Percentiles rank a stretch among this genome's conserved stretches.
Conservation (phyloP, 1,140 invertebrate genomes). For the Drosophila sulfurigaster region DNA sequence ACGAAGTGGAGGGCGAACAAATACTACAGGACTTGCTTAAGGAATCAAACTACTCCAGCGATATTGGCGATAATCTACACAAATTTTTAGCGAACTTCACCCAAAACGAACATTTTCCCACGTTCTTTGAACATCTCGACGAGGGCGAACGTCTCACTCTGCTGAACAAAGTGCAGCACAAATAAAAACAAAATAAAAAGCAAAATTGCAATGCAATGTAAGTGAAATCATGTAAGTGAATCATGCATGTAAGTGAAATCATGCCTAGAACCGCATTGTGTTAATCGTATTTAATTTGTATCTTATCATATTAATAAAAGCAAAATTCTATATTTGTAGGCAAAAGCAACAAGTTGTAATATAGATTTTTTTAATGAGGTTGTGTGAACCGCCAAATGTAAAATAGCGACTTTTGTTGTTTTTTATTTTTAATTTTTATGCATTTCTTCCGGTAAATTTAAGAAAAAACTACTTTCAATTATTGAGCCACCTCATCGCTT, state of each 20-base stretch:
- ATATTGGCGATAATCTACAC: conserved; percentile 87
- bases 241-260: not conserved
- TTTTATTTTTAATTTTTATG: not conserved
- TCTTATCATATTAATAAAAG: conserved; percentile 44
- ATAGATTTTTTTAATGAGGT: too few relatives aligned
- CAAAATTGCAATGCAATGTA: not conserved
- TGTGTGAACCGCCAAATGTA: too few relatives aligned
- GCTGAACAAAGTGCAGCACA: conserved; percentile 59
- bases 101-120: conserved; percentile 87
- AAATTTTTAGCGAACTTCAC: conserved; percentile 88
- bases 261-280: conserved; percentile 3
- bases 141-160: conserved; percentile 60
- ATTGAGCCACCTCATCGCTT: conserved; percentile 73
- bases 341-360: not conserved
- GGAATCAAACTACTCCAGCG: conserved; percentile 88
- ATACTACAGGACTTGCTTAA: conserved; percentile 86
- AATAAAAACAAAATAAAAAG: conserved; percentile 44
- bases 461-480: not conserved
- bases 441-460: not conserved
- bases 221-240: not conserved
- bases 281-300: conserved; percentile 53
- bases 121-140: conserved; percentile 87
- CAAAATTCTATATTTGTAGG: conserved; percentile 37
- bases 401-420: not conserved
- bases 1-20: conserved; percentile 85